Base-by-base conservation (phyloP, 2,797 vertebrate species). In the Adrianichthys oophorus region DNA sequence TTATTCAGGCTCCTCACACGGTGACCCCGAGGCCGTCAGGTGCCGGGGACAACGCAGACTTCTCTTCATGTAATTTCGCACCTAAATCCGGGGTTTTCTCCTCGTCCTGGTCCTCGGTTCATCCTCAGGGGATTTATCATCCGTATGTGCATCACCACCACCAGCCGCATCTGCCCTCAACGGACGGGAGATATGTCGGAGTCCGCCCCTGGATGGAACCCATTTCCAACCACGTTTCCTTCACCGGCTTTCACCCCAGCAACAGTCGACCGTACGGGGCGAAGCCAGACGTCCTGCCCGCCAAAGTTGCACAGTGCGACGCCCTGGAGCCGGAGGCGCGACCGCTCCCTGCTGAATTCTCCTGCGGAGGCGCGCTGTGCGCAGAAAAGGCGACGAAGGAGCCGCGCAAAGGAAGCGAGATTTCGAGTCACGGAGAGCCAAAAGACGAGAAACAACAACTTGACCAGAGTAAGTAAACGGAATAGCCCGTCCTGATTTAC, bases 391-490 rank as follows among this genome's bases (percentile, higher is more conserved):
- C 87, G 67, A 85, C 76, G 63, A 93, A 94, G 83, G 94, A 96
- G 78, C 32, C 32, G 32, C 89, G 87, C 40, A 88, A 89, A 82
- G 90, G 92, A 86, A 94, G 91, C 83, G 95, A 95, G 85, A 92
- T 93, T 62, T 90, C 94, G 70, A 96, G 92, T 84, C 92, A 91
- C 87, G 91, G 90, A 87, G 94, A 96, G 61, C 88, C 92, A 70
- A 98, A 96, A 92, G 96, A 98, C 63, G 95, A 98, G 90, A 96
- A 97, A 91, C 93, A 93, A 91, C 93, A 96, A 96, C 94, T 98
- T 94, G 96, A 98, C 94, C 95, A 95, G 94, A 99, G 97, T 98
- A 96, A 98, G 96, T 96, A 86, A 89, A 92, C 92, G 85, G 91
- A 95, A 95, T 93, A 93, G 92, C 93, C 50, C 75, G 80, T 65